Evolutionary conservation across 2,888 invertebrate genomes (phyloP).

Genomic region (Cremastinae sp.): DNA sequence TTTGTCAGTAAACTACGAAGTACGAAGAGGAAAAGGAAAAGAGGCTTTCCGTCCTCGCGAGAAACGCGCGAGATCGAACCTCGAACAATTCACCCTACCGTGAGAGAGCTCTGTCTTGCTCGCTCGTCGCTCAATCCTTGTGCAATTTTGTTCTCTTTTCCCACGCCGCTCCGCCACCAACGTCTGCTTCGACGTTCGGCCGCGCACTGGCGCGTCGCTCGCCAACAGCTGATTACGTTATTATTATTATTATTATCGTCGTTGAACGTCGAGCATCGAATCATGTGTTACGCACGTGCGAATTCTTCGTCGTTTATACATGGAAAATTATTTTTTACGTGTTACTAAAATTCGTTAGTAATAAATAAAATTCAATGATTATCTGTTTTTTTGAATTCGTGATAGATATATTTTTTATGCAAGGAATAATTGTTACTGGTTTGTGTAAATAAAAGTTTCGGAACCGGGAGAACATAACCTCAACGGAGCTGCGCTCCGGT

Average conservation of each 20-base stretch:
- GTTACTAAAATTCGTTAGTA: too few species aligned
- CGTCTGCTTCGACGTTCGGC: constrained; percentile 28
- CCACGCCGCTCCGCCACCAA: constrained; percentile 17
- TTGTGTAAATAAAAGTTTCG: too few species aligned
- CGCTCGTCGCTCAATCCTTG: constrained; percentile 33
- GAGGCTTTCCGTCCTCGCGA: constrained; percentile 16
- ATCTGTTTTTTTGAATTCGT: constrained; percentile 3
- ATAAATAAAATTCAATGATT: too few species aligned
- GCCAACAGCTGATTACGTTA: constrained; percentile 28
- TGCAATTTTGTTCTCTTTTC: constrained; percentile 23
- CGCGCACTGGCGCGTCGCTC: constrained; percentile 16
- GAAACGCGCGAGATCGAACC: constrained; percentile 45
- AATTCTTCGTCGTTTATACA: neutral
- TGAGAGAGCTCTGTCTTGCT: neutral
- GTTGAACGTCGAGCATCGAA: too few species aligned
- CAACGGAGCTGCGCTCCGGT: neutral
- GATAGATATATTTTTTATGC: too few species aligned
- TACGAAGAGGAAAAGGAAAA: neutral
- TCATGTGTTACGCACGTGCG: neutral
- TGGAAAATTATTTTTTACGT: neutral
- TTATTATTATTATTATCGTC: too few species aligned
- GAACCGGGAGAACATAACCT: too few species aligned
- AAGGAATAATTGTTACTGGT: too few species aligned
- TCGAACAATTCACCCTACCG: constrained; percentile 36
- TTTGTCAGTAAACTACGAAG: constrained; percentile 9